These are phyloP conservation scores for Nematolebias whitei DNA, from an alignment of 2,113 vertebrate species.

Conservation along the genomic window DNA sequence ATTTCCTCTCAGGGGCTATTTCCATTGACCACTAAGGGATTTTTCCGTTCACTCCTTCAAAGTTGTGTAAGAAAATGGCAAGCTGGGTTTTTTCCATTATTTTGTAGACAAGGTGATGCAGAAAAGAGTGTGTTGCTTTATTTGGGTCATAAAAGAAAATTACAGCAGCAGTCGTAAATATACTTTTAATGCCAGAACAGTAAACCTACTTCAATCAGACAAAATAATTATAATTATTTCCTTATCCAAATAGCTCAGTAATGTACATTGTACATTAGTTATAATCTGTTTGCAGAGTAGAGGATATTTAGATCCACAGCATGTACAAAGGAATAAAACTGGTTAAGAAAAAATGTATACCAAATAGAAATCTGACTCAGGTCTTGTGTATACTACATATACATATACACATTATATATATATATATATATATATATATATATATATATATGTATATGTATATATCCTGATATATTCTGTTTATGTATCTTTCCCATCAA, in stretches of 20 bases:
- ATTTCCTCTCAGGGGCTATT: conserved; percentile 84
- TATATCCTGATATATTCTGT: no score
- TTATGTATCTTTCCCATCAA: no score
- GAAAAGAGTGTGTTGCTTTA: conserved; percentile 36
- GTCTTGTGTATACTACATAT: no score
- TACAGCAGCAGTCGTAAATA: not conserved
- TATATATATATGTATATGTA: no score
- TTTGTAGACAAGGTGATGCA: conserved; percentile 45
- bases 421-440: no score
- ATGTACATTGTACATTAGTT: not conserved
- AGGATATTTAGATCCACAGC: not conserved
- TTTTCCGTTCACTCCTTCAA: conserved; percentile 81
- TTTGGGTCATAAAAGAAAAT: not conserved
- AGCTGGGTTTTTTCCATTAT: conserved; percentile 80
- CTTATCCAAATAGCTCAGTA: not conserved
- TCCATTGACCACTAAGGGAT: conserved; percentile 79
- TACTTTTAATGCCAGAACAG: not conserved
- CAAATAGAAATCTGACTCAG: no score
- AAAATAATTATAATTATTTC: not conserved
- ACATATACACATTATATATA: no score
- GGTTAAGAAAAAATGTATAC: no score
- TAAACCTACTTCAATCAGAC: not conserved
- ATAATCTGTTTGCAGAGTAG: not conserved
- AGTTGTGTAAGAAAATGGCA: conserved; percentile 74
- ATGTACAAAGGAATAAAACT: not conserved